Evolutionary conservation across 1,140 invertebrate species (phyloP).

Genomic region (Chlorops oryzae): DNA sequence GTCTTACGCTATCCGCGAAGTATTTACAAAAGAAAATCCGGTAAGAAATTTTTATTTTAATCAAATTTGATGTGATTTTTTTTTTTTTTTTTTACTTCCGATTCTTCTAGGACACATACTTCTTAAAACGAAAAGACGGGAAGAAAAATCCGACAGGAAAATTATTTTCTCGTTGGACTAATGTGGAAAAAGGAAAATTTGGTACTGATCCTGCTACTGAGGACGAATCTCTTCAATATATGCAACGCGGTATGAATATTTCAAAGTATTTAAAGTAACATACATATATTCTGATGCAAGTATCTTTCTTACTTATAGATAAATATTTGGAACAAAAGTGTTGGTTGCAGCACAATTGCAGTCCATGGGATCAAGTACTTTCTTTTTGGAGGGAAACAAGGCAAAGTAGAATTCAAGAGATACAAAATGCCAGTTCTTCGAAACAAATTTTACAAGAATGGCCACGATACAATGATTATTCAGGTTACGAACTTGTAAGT

Average conservation of each 20-base stretch:
- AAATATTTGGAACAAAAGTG: slow-evolving; percentile 2
- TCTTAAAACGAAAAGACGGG: slow-evolving; percentile 1
- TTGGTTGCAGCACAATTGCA: not conserved
- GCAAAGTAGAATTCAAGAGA: not conserved
- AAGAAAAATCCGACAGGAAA: no score
- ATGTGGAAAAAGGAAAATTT: slow-evolving; percentile 2
- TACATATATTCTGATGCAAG: not conserved
- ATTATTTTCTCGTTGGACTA: slow-evolving; percentile 5
- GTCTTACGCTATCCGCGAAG: slow-evolving; percentile 2
- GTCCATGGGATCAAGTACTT: not conserved
- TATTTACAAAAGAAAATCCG: slow-evolving; percentile 1
- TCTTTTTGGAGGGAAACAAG: not conserved
- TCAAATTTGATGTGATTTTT: not conserved
- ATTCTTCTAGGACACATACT: not conserved
- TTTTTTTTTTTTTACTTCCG: not conserved
- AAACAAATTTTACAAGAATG: not conserved
- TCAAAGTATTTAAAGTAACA: not conserved
- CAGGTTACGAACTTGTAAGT: slow-evolving; percentile 1
- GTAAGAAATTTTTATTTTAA: slow-evolving; percentile 1
- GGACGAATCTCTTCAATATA: not conserved
- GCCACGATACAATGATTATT: slow-evolving; percentile 2
- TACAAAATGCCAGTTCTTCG: slow-evolving; percentile 1
- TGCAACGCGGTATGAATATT: not conserved
- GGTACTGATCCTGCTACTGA: no score
- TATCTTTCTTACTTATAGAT: slow-evolving; percentile 1